Evolutionary conservation across 1,140 invertebrate species (phyloP), one percentile per base, ranked within the genome.

Genomic region (Drosophila melanogaster): DNA sequence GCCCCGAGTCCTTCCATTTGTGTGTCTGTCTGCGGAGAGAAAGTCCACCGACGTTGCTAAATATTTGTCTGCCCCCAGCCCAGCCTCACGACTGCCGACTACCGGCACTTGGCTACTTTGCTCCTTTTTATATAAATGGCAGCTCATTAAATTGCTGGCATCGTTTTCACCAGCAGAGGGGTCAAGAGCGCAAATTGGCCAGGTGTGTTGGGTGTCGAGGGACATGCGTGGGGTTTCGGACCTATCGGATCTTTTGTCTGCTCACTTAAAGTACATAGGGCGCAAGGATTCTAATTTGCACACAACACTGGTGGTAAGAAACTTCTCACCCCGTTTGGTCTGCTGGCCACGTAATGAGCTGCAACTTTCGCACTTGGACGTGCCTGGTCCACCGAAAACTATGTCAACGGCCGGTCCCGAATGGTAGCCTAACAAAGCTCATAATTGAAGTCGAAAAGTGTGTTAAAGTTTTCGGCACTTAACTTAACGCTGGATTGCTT

Each of bases 121-220:
- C 40, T 74, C 49, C 59, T 78, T 70, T 64, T 65, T 90, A 85
- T 89, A 90, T 80, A 89, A 89, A 89, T 89, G 85, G 85, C 83
- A 86, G 73, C 84, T 89, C 84, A 89, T 89, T 89, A 89, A 89
- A 89, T 81, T 84, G 77, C 85, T 75, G 77, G 79, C 84, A 79
- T 57, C 79, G 77, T 89, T 89, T 69, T 69, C 67, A 47, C 60
- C 58, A 41, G 56, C 24, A 43, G 44, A 46, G 57, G 66, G 38
- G 55, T 62, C 44, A 58, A 53, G 64, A 58, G 77, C 74, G 62
- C 58, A 79, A 79, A 75, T 79, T 74, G 77, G 47, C 38, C 51
- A 62, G 62, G 43, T 59, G 40, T 54, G 47, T 49, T 40, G 33
- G 30, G 37, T 40, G 51, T 38, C 14, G 41, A 37, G 14, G 37